Percentiles rank a stretch among this genome's conserved stretches.
Conservation (phyloP, 2,888 invertebrate species). For the Exephanes ischioxanthus region DNA sequence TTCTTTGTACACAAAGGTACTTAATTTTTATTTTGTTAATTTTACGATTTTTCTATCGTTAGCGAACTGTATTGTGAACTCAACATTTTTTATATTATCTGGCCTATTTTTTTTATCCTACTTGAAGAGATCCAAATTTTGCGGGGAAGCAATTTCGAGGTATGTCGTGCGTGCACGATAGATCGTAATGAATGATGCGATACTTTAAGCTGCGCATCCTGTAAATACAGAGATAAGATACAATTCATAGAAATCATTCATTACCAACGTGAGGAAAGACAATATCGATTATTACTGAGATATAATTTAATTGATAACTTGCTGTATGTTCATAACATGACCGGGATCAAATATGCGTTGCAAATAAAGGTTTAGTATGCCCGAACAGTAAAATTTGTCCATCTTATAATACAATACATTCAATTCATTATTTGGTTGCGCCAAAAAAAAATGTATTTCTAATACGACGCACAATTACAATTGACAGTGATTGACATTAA, state of each 20-base stretch:
- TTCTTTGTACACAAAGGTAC: not conserved
- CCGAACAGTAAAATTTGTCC: not conserved
- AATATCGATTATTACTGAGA: not conserved
- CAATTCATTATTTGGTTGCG: not conserved
- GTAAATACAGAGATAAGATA: not conserved
- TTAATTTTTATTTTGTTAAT: too few relatives aligned
- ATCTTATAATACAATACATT: not conserved
- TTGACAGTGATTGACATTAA: not conserved
- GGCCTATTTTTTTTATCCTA: too few relatives aligned
- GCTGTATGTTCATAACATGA: not conserved
- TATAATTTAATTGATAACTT: not conserved
- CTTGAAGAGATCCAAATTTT: too few relatives aligned
- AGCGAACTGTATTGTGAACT: too few relatives aligned
- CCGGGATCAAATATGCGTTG: too few relatives aligned
- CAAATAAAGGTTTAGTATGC: too few relatives aligned
- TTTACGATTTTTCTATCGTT: too few relatives aligned
- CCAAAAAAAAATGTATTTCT: not conserved
- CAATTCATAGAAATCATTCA: not conserved
- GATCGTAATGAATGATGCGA: not conserved
- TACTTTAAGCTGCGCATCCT: not conserved
- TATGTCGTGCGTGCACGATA: not conserved
- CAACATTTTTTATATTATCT: too few relatives aligned
- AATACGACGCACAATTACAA: not conserved
- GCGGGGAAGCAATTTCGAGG: too few relatives aligned
- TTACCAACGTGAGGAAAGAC: not conserved